These are phyloP conservation scores for Myiopsitta monachus DNA, from an alignment of 2,113 vertebrate species.

Conservation along the genomic window DNA sequence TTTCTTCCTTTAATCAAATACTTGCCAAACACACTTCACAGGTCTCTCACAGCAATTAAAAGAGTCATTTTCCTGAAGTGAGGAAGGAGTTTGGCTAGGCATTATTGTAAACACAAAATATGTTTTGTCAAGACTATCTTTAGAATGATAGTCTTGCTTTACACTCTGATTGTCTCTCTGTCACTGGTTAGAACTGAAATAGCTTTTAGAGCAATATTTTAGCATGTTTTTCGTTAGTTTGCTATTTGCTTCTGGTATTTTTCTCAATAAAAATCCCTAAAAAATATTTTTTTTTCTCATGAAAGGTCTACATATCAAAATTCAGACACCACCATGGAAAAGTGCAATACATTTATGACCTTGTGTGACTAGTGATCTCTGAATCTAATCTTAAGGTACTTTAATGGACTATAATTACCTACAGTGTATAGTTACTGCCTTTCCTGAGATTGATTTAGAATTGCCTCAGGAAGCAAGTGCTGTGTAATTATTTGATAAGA, in stretches of 20 bases:
- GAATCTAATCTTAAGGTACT: conserved; percentile 72
- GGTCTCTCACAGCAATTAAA: conserved; percentile 17
- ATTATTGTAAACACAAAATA: conserved; percentile 44
- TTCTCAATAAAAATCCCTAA: not conserved
- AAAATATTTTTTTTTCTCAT: not conserved
- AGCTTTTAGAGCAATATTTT: conserved; percentile 18
- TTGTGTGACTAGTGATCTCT: conserved; percentile 72
- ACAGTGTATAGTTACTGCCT: conserved; percentile 69
- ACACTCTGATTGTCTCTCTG: not conserved
- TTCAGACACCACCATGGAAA: conserved; percentile 33
- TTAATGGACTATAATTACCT: conserved; percentile 76
- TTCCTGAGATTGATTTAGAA: conserved; percentile 73
- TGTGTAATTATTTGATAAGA: conserved; percentile 77
- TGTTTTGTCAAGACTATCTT: conserved; percentile 53
- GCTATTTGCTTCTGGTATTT: conserved; percentile 7
- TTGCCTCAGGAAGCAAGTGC: conserved; percentile 67
- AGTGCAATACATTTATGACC: conserved; percentile 66
- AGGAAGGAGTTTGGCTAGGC: not conserved
- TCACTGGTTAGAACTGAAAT: not conserved
- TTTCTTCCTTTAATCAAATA: conserved; percentile 25
- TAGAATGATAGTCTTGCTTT: conserved; percentile 14
- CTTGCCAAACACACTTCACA: conserved; percentile 18
- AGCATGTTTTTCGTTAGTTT: conserved; percentile 50
- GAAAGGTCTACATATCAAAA: conserved; percentile 46
- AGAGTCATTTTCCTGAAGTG: not conserved